Base-by-base conservation (phyloP, 2,113 vertebrate genomes). In the Lepidothrix coronata region DNA sequence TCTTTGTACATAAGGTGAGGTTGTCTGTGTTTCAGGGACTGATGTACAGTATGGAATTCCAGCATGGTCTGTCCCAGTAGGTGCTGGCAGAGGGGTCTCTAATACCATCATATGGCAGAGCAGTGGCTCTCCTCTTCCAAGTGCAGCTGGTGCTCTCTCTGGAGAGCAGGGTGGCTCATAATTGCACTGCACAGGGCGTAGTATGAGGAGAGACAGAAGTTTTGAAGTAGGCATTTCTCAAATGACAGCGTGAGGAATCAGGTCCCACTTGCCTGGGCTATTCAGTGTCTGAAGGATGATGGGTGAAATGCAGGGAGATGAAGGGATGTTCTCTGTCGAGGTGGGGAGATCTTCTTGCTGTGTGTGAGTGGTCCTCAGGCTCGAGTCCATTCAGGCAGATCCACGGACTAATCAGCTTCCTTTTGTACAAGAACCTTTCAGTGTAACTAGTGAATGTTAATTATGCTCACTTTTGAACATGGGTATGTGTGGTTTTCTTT, bases 391-490 rank as follows among this genome's bases (percentile, higher is more conserved):
- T 72, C 77, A 76, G 81, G 48, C 81, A 79, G 76, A 63, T 72
- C 48, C 75, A 70, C 65, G 57, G 27, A 87, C 48, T 91, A 88
- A 93, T 85, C 90, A 87, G 30, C 89, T 88, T 77, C 46, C 84
- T 90, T 91, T 88, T 82, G 44, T 80, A 39, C 24, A 71, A 74
- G 65, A 88, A 91, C 67, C 68, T 77, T 37, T 76, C 49, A 70
- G n/a, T 76, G 37, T 97, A 97, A 94, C 66, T 65, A 73, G 61
- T 37, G 63, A 79, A 72, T 79, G 46, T 43, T 71, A 93, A 93
- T 95, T 93, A 58, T 74, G 49, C 87, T 91, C 89, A 94, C 83
- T 65, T 88, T 84, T 92, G 84, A 87, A 75, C 43, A 14, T 49
- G 25, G 54, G 5, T 81, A 59, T 35, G 37, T 66, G 61, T 31